Conservation (phyloP, 2,113 vertebrate species). For the Ardeotis arabs region DNA sequence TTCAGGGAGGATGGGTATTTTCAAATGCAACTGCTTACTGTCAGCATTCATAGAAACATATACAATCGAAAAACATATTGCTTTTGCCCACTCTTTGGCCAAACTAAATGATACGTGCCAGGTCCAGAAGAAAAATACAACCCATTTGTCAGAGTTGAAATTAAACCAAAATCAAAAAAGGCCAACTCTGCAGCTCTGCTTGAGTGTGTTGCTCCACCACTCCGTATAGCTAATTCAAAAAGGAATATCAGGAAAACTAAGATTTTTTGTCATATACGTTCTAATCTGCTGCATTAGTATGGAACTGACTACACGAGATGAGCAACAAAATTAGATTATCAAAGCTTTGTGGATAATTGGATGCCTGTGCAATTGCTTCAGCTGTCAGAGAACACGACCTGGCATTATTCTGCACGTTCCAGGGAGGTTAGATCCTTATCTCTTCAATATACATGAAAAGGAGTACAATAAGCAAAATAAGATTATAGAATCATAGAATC, state of each 20-base stretch:
- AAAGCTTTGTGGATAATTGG: constrained; percentile 70
- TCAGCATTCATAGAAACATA: background rate
- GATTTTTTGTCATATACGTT: background rate
- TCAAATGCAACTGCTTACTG: background rate
- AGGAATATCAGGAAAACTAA: background rate
- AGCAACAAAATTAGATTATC: constrained; percentile 66
- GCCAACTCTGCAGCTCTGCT: background rate
- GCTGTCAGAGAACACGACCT: constrained; percentile 52
- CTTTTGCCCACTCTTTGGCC: background rate
- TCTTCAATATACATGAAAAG: background rate
- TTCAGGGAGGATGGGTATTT: background rate
- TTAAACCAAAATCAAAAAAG: background rate
- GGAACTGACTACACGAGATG: constrained; percentile 50
- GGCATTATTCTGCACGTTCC: constrained; percentile 37
- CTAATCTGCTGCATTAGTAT: constrained; percentile 38
- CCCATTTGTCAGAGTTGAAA: background rate
- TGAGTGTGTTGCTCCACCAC: background rate
- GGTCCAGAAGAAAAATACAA: background rate
- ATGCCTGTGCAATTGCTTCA: constrained; percentile 64
- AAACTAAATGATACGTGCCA: background rate
- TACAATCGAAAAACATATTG: background rate
- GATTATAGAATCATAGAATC: too few relatives aligned
- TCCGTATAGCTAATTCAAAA: background rate
- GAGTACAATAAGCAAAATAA: background rate
- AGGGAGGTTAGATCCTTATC: background rate